phyloP scores from a whole-genome alignment of 2,888 invertebrate genomes.

The Drosophila paucipuncta region DNA sequence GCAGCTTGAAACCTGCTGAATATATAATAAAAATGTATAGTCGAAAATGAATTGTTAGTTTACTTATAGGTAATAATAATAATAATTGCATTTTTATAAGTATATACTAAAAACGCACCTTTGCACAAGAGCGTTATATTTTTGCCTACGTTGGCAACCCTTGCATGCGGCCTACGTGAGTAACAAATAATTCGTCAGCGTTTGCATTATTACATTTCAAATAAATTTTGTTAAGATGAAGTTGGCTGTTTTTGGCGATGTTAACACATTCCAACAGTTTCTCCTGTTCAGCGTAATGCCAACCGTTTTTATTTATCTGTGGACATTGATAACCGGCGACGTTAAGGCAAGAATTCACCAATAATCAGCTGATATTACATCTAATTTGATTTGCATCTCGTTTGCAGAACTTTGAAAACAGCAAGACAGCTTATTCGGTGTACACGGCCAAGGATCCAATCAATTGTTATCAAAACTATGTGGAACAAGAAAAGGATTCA shows the following conservation, averaged over 20 bases:
- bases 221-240: conserved; percentile 52
- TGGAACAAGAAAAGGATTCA: conserved; percentile 48
- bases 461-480: conserved; percentile 83
- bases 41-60: not conserved
- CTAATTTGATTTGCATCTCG: not conserved
- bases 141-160: conserved; percentile 31
- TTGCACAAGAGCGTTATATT: not conserved
- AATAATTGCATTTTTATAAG: not conserved
- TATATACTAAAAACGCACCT: not conserved
- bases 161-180: conserved; percentile 57
- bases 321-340: conserved; percentile 81
- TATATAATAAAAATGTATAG: not conserved
- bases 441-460: conserved; percentile 80
- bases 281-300: conserved; percentile 77
- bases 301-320: conserved; percentile 79
- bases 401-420: conserved; percentile 78
- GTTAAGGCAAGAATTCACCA: conserved; percentile 60
- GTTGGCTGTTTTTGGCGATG: conserved; percentile 62
- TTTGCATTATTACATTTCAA: conserved; percentile 4
- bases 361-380: not conserved
- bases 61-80: no score
- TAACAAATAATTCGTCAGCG: conserved; percentile 54
- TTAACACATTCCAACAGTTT: conserved; percentile 67
- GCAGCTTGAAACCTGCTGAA: not conserved
- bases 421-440: conserved; percentile 64